Evolutionary conservation across 2,888 invertebrate species (phyloP), one percentile per base, ranked within the genome.

Genomic region (Fabriciana adippe): DNA sequence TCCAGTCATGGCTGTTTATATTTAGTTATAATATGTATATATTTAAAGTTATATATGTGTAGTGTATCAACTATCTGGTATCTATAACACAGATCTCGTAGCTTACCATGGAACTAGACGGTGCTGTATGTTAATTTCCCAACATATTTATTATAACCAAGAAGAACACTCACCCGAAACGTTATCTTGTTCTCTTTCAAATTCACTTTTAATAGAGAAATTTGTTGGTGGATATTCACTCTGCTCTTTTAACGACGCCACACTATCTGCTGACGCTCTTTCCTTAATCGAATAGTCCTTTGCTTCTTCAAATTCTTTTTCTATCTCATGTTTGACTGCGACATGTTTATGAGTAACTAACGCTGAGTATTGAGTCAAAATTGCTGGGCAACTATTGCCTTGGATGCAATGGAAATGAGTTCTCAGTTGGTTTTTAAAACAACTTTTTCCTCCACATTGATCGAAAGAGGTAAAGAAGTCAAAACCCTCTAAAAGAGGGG

Each of bases 401-500:
- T 93, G 93, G 55, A 89, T 88, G 63, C 93, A 93, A 69, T 93
- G 93, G 78, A 93, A 93, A 62, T 93, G 93, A 8, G 86, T 85
- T 61, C 92, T 79, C 1, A 92, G 74, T 65, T 92, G 93, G 69
- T 93, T 93, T 70, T 93, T 93, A 71, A 90, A 93, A 66, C 93
- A 93, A 66, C 92, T 91, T 72, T 92, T 90, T 48, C 90, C 91
- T 13, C 92, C 92, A 60, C 93, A 93, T 54, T 92, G 92, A 14
- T 93, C 93, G 69, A 81, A 92, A 1, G 89, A 88, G 91, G 93
- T 81, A 84, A 96, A 98, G 85, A 97, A 97, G 71, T 97, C 96
- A 80, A 97, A 98, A 0, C 97, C 97, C 60, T 97, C 96, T 50
- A 97, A 88, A 64, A 98, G 96, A 75, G 96, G 96, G 55, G 95